Base-by-base conservation (phyloP, 2,797 vertebrate species). In the Artibeus lituratus region DNA sequence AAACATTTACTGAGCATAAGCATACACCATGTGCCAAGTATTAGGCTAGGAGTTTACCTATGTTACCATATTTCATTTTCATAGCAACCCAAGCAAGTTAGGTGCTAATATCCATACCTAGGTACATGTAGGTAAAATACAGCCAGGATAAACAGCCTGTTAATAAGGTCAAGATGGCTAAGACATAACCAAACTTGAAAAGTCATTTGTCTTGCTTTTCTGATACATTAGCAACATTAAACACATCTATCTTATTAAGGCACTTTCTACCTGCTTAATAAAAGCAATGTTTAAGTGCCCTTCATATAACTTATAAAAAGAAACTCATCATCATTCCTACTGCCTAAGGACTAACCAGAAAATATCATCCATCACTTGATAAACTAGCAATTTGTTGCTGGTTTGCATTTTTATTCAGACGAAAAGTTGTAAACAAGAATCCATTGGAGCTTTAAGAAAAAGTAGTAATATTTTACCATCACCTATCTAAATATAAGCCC, bases 321-420 rank as follows among this genome's bases (percentile, higher is more conserved):
- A 82, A 96, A 83, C 89, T 51, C 49, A 84, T 73, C 16, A 74
- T 59, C 32, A 90, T 80, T 80, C 29, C 32, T 88, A 32, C 44
- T 70, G 32, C 37, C 39, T 92, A 80, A 94, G 35, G 29, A 92
- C 80, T 90, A 91, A 62, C 7, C 9, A 94, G n/a, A 95, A 97
- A 95, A 86, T 86, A 94, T 69, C 90, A 96, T 18, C 22, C 22
- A 37, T 72, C 24, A 84, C 21, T 70, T 44, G 37, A 87, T 90
- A 94, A 93, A 86, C 35, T 81, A 96, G 29, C 65, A 96, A 93
- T 83, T 62, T 86, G 16, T 82, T 53, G 55, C 73, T 83, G 83
- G 37, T 78, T 77, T 10, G 2, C 21, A 86, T 91, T 96, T 91
- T 95, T 85, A 93, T 81, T 94, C 77, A 92, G 82, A 77, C 26